phyloP scores from a whole-genome alignment of 2,797 vertebrate species.

The Clamator glandarius region DNA sequence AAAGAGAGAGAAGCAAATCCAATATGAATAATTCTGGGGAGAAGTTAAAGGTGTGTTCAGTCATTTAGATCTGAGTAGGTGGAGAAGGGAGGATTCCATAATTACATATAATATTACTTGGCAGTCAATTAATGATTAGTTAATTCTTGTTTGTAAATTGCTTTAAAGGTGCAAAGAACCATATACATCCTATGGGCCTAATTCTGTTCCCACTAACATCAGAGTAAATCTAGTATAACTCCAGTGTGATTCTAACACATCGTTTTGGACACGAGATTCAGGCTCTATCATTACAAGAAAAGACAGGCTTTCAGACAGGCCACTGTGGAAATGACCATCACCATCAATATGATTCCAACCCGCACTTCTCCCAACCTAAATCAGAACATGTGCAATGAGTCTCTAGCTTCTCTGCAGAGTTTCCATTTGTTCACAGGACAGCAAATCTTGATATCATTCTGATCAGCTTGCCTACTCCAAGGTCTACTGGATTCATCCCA shows the following conservation, averaged over 20 bases:
- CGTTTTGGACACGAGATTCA: not conserved
- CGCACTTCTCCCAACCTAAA: not conserved
- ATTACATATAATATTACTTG: slow-evolving; percentile 57
- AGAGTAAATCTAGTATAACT: slow-evolving; percentile 6
- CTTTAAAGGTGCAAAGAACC: slow-evolving; percentile 57
- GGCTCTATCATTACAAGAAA: not conserved
- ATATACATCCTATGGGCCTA: slow-evolving; percentile 9
- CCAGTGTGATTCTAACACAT: not conserved
- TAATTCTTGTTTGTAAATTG: slow-evolving; percentile 66
- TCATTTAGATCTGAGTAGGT: slow-evolving; percentile 68
- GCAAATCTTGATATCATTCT: not conserved
- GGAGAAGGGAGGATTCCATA: slow-evolving; percentile 69
- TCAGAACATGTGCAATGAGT: not conserved
- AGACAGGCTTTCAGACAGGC: not conserved
- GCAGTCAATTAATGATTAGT: slow-evolving; percentile 64
- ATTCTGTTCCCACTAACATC: not conserved
- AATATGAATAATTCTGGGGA: slow-evolving; percentile 69
- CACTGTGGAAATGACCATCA: not conserved
- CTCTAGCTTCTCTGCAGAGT: not conserved
- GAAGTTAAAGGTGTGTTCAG: slow-evolving; percentile 67
- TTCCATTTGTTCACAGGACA: not conserved
- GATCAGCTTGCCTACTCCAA: not conserved
- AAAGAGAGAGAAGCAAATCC: slow-evolving; percentile 58
- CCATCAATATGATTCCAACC: not conserved
- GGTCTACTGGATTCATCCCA: not conserved